A percentile compares a stretch with the other conserved stretches of the same genome.
Conservation (phyloP, 2,888 invertebrate species). For the Andrena bicolor region DNA sequence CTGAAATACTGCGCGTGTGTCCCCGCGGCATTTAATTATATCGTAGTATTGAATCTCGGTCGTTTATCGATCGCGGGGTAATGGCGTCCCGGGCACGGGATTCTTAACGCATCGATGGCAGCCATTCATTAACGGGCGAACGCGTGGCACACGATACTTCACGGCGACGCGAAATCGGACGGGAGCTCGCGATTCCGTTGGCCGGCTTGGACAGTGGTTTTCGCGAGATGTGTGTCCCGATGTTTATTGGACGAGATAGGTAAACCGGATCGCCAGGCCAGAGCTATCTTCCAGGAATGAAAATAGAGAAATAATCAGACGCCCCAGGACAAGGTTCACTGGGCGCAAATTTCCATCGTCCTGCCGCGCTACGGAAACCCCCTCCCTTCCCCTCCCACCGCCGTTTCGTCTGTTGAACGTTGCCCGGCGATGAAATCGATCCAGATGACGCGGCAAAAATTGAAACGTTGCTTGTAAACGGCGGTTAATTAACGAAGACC, state of each 20-base stretch:
- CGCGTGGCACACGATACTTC: constrained; percentile 31
- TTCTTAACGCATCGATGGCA: constrained; percentile 42
- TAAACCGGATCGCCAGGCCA: constrained; percentile 82
- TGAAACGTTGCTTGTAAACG: background rate
- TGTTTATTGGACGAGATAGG: constrained; percentile 84
- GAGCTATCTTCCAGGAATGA: constrained; percentile 80
- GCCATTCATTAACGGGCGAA: constrained; percentile 41
- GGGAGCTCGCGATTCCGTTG: constrained; percentile 20
- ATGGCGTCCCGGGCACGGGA: constrained; percentile 19
- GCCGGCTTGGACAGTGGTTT: constrained; percentile 50
- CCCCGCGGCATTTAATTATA: constrained; percentile 23
- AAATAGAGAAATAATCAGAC: constrained; percentile 78
- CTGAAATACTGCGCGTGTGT: constrained; percentile 1
- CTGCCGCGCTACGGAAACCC: constrained; percentile 35
- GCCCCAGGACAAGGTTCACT: constrained; percentile 63
- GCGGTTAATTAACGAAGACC: background rate
- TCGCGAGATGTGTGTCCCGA: constrained; percentile 70
- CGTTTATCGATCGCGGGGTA: constrained; percentile 21
- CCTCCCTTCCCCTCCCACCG: background rate
- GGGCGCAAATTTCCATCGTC: constrained; percentile 68
- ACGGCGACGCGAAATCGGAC: constrained; percentile 44
- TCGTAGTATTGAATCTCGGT: constrained; percentile 14
- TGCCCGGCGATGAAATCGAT: background rate
- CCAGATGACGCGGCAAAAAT: background rate
- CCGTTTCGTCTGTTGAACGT: background rate